Conservation (phyloP, 2,797 vertebrate species). For the Phrynocephalus forsythii region DNA sequence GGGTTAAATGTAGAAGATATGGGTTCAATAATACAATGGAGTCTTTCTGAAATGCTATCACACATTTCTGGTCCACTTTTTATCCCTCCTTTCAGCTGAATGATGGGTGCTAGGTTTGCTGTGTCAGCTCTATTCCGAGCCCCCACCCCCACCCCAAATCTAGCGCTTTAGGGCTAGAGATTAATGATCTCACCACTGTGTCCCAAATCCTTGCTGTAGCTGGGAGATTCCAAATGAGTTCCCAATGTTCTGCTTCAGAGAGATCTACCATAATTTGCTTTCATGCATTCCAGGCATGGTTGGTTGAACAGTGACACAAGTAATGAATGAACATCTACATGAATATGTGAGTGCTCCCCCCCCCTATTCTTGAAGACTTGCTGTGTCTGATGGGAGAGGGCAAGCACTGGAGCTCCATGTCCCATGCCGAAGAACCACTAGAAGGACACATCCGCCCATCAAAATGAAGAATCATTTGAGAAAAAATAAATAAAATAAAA, state of each 20-base stretch:
- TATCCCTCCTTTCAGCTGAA: neutral
- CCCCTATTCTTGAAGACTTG: too few relatives aligned
- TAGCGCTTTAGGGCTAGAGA: neutral
- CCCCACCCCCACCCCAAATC: neutral
- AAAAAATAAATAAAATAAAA: too few relatives aligned
- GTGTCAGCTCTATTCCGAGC: neutral
- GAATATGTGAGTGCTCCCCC: neutral
- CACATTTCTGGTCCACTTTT: too few relatives aligned
- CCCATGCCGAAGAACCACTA: neutral
- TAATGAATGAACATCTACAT: constrained; percentile 1
- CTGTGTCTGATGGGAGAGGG: too few relatives aligned
- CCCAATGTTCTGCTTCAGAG: neutral
- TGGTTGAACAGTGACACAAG: constrained; percentile 8
- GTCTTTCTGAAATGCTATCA: neutral
- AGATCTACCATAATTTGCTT: neutral
- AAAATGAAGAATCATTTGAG: too few relatives aligned
- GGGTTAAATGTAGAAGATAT: neutral
- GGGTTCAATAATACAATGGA: neutral
- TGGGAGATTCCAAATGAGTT: constrained; percentile 11
- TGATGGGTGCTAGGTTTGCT: neutral
- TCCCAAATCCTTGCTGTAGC: neutral
- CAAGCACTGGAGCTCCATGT: too few relatives aligned
- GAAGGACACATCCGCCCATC: too few relatives aligned
- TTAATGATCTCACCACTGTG: neutral
- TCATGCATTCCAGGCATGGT: constrained; percentile 2